A percentile compares a stretch with the other conserved stretches of the same genome.
phyloP scores from a whole-genome alignment of 2,113 vertebrate species.

The Capreolus pygargus region DNA sequence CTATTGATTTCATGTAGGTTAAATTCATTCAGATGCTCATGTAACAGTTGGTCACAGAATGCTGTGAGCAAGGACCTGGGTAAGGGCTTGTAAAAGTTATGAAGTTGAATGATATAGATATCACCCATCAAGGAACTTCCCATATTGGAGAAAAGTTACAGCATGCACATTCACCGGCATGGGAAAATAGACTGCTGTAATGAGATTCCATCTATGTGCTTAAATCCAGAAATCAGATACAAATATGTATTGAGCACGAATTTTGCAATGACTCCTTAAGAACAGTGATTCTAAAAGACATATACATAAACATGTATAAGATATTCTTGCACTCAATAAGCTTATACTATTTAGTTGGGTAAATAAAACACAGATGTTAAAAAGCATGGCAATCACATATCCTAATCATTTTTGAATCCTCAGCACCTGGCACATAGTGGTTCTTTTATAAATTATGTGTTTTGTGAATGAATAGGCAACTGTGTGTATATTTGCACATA shows the following conservation, averaged over 20 bases:
- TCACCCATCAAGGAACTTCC: not conserved
- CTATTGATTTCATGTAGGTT: not conserved
- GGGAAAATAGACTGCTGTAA: not conserved
- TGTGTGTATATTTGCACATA: not conserved
- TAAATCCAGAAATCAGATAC: slow-evolving; percentile 36
- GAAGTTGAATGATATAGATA: not conserved
- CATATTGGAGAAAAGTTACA: not conserved
- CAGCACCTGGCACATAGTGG: slow-evolving; percentile 4
- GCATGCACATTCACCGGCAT: not conserved
- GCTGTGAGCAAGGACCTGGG: not conserved
- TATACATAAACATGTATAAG: slow-evolving; percentile 41
- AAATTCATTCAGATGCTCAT: not conserved
- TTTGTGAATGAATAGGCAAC: slow-evolving; percentile 9
- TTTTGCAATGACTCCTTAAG: slow-evolving; percentile 40
- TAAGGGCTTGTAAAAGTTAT: not conserved
- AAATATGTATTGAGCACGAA: slow-evolving; percentile 51
- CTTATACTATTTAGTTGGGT: slow-evolving; percentile 45
- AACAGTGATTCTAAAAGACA: slow-evolving; percentile 38
- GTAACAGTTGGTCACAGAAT: not conserved
- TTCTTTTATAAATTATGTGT: not conserved
- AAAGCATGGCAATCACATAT: slow-evolving; percentile 27
- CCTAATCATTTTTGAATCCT: slow-evolving; percentile 1
- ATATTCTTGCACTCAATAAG: slow-evolving; percentile 45
- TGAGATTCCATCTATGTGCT: not conserved
- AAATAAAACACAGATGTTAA: slow-evolving; percentile 58